phyloP scores from a whole-genome alignment of 2,888 invertebrate genomes.

The Panorpa germanica region DNA sequence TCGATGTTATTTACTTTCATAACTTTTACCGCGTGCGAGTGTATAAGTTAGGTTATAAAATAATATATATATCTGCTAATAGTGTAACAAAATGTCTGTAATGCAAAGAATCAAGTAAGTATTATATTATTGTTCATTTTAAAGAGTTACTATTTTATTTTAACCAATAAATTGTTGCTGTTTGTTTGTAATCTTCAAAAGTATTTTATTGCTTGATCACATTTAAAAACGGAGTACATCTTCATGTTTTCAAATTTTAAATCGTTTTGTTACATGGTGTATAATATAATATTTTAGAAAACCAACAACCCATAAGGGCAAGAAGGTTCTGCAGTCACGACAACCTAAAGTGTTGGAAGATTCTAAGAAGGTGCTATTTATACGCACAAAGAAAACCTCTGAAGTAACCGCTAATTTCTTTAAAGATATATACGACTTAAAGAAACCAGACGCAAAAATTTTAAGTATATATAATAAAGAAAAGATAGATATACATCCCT shows the following conservation, averaged over 20 bases:
- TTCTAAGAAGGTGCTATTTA: slow-evolving; percentile 63
- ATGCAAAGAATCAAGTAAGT: too few relatives aligned
- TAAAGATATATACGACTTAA: slow-evolving; percentile 73
- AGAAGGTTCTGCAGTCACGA: slow-evolving; percentile 57
- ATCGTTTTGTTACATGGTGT: too few relatives aligned
- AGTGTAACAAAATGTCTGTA: too few relatives aligned
- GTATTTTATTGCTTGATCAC: too few relatives aligned
- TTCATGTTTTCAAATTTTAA: neutral
- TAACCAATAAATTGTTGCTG: too few relatives aligned
- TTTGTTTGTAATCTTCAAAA: too few relatives aligned
- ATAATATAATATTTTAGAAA: slow-evolving; percentile 38
- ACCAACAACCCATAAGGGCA: slow-evolving; percentile 75
- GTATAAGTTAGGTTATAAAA: too few relatives aligned
- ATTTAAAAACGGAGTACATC: neutral
- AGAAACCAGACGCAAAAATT: slow-evolving; percentile 67
- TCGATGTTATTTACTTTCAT: too few relatives aligned
- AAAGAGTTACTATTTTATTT: too few relatives aligned
- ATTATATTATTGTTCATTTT: too few relatives aligned
- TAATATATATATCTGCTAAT: too few relatives aligned
- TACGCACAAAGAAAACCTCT: slow-evolving; percentile 68
- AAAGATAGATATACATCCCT: slow-evolving; percentile 80
- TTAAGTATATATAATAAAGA: slow-evolving; percentile 65
- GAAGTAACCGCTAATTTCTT: slow-evolving; percentile 48
- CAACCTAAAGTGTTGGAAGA: slow-evolving; percentile 84
- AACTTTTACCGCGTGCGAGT: too few relatives aligned